Evolutionary conservation across 92 coral and sea anemone genomes (phyloP).

Genomic region (Isaurus tuberculatus): DNA sequence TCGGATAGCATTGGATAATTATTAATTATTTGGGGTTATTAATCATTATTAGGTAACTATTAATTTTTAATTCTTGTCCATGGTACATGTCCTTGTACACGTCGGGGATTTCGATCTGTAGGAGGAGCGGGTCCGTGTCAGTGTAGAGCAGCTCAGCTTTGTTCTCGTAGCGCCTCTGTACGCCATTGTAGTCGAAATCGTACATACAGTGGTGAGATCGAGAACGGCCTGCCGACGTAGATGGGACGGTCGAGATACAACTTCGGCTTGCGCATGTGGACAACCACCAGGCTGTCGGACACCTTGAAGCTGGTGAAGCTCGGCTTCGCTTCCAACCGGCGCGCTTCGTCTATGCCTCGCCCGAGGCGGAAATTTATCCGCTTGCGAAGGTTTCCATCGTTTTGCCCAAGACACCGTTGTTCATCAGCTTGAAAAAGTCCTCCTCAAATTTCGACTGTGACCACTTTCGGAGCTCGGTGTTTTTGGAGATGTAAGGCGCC

Average conservation of each 20-base stretch:
- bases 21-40: too few relatives aligned
- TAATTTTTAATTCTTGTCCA: too few relatives aligned
- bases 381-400: conserved; percentile 51
- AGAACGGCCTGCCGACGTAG: conserved; percentile 13
- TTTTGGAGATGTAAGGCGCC: conserved; percentile 25
- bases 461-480: conserved; percentile 28
- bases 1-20: too few relatives aligned
- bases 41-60: too few relatives aligned
- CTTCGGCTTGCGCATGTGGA: conserved; percentile 15
- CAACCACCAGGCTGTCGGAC: conserved; percentile 24
- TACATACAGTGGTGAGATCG: conserved; percentile 43
- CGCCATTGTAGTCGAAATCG: conserved; percentile 44
- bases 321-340: not conserved
- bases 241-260: conserved; percentile 20
- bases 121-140: conserved; percentile 43
- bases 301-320: conserved; percentile 23
- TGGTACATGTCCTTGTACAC: conserved; percentile 37
- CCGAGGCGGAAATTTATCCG: conserved; percentile 34
- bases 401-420: too few relatives aligned
- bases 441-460: conserved; percentile 40
- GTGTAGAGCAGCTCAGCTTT: conserved; percentile 27
- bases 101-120: conserved; percentile 26
- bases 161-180: conserved; percentile 29
- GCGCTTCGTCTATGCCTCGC: not conserved
- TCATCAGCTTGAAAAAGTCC: too few relatives aligned